These are phyloP conservation scores for Phrynocephalus versicolor DNA, from an alignment of 2,113 vertebrate species.

Conservation along the genomic window DNA sequence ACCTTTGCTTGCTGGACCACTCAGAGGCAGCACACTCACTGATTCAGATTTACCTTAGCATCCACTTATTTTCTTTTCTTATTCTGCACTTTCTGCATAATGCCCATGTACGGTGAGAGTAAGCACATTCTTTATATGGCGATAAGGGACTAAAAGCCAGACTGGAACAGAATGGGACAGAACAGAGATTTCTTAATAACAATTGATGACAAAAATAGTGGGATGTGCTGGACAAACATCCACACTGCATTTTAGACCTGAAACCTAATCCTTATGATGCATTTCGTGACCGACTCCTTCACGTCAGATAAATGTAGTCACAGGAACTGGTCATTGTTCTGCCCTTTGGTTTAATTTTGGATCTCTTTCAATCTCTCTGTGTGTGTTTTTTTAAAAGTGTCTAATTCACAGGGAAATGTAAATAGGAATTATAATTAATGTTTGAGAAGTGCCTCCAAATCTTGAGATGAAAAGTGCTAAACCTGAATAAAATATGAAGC, in stretches of 20 bases:
- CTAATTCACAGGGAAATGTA: constrained; percentile 20
- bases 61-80: too few relatives aligned
- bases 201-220: too few relatives aligned
- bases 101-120: too few relatives aligned
- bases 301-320: neutral
- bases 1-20: too few relatives aligned
- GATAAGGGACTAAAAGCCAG: too few relatives aligned
- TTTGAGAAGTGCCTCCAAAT: constrained; percentile 30
- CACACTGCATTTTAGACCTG: neutral
- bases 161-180: neutral
- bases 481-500: constrained; percentile 36
- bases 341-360: neutral
- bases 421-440: constrained; percentile 37
- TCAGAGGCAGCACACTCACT: too few relatives aligned
- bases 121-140: too few relatives aligned
- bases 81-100: too few relatives aligned
- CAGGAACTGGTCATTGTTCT: neutral
- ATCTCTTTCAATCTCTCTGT: neutral
- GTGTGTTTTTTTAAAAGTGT: neutral
- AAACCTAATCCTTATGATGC: neutral
- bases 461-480: constrained; percentile 31
- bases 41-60: too few relatives aligned
- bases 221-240: neutral
- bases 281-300: neutral
- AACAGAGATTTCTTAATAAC: too few relatives aligned